These are phyloP conservation scores for Anguilla obscura DNA, from an alignment of 2,797 vertebrate species.

Conservation along the genomic window DNA sequence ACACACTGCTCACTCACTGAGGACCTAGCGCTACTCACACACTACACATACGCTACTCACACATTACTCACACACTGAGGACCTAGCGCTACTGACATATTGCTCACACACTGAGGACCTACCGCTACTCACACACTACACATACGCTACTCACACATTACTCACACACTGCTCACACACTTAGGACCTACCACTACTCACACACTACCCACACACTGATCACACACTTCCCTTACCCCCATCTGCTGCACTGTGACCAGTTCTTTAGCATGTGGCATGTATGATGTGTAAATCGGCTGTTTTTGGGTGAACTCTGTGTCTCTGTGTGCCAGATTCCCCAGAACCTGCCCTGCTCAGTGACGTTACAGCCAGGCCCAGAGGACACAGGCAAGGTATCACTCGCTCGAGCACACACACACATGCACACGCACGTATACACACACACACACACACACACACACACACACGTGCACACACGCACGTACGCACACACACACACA, in stretches of 20 bases:
- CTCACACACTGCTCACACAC: background rate
- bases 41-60: background rate
- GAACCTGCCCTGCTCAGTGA: conserved; percentile 83
- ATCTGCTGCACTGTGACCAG: conserved; percentile 20
- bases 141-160: background rate
- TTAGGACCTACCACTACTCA: background rate
- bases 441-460: conserved; percentile 59
- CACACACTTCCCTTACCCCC: background rate
- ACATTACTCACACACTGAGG: background rate
- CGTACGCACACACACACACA: background rate
- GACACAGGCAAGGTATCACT: conserved; percentile 76
- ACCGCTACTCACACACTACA: background rate
- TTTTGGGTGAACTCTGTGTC: background rate
- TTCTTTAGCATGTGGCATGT: background rate
- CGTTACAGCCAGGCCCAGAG: conserved; percentile 82
- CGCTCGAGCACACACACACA: background rate
- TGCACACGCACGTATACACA: background rate
- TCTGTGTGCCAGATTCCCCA: conserved; percentile 74
- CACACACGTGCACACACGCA: background rate
- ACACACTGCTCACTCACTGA: background rate
- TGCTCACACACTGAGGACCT: background rate
- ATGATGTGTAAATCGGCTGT: background rate
- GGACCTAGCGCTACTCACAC: background rate
- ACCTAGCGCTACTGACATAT: conserved; percentile 65
- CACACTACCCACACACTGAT: background rate